phyloP scores from a whole-genome alignment of 2,888 invertebrate genomes.

The Leptinotarsa haldemani region DNA sequence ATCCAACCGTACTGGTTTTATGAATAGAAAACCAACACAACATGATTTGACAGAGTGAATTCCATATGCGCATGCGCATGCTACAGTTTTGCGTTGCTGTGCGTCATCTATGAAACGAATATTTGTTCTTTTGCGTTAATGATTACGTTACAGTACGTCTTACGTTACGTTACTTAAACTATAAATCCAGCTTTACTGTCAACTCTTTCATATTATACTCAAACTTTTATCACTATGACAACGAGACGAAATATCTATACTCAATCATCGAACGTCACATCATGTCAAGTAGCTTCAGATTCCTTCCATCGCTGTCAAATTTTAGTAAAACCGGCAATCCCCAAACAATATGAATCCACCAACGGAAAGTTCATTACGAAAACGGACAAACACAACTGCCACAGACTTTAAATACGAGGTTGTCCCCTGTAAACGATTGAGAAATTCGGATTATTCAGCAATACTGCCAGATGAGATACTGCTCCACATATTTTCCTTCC shows the following conservation, averaged over 20 bases:
- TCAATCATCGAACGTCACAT: conserved; percentile 8
- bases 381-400: background rate
- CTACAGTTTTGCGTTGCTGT: too few species aligned
- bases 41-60: too few species aligned
- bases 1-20: too few species aligned
- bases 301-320: conserved; percentile 28
- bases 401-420: conserved; percentile 4
- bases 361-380: conserved; percentile 26
- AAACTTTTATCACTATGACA: background rate
- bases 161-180: too few species aligned
- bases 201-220: background rate
- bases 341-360: conserved; percentile 29
- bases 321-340: conserved; percentile 32
- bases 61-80: too few species aligned
- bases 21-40: too few species aligned
- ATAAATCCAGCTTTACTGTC: too few species aligned
- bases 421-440: conserved; percentile 37
- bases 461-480: conserved; percentile 50
- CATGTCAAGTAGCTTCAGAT: conserved; percentile 13
- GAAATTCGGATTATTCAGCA: conserved; percentile 39
- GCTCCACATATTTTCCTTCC: conserved; percentile 49
- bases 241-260: background rate
- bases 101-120: too few species aligned
- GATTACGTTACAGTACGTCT: too few species aligned
- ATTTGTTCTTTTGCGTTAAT: too few species aligned